These are phyloP conservation scores for Hestina assimilis DNA, from an alignment of 1,140 invertebrate genomes.

Conservation along the genomic window DNA sequence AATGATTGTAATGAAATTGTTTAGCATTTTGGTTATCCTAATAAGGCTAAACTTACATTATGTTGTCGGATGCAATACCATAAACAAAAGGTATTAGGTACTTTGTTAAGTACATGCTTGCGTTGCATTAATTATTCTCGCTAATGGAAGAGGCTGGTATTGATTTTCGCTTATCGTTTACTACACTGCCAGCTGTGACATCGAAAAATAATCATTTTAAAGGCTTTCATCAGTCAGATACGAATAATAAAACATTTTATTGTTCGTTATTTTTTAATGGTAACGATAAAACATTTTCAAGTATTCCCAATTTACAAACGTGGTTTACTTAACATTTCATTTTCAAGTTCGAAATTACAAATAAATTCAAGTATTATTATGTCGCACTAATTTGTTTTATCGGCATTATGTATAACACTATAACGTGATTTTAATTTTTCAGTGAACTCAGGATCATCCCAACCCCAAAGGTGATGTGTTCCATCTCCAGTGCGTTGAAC, in stretches of 20 bases:
- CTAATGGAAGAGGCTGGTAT: slow-evolving; percentile 52
- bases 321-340: too few species aligned
- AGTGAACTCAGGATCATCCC: slow-evolving; percentile 78
- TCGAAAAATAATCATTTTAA: slow-evolving; percentile 37
- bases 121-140: slow-evolving; percentile 56
- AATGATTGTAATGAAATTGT: too few species aligned
- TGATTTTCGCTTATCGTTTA: slow-evolving; percentile 63
- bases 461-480: slow-evolving; percentile 77
- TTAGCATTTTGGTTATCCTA: too few species aligned
- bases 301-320: too few species aligned
- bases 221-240: slow-evolving; percentile 1
- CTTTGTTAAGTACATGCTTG: slow-evolving; percentile 34
- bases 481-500: slow-evolving; percentile 83
- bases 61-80: too few species aligned
- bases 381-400: too few species aligned
- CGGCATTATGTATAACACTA: slow-evolving; percentile 39
- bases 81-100: background rate
- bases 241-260: background rate
- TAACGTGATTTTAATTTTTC: slow-evolving; percentile 62
- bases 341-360: too few species aligned
- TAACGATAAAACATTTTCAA: background rate
- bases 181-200: slow-evolving; percentile 46
- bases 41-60: too few species aligned
- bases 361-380: too few species aligned
- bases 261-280: background rate